Evolutionary conservation across 2,888 invertebrate species (phyloP).

Genomic region (Holacanthella duospinosa): DNA sequence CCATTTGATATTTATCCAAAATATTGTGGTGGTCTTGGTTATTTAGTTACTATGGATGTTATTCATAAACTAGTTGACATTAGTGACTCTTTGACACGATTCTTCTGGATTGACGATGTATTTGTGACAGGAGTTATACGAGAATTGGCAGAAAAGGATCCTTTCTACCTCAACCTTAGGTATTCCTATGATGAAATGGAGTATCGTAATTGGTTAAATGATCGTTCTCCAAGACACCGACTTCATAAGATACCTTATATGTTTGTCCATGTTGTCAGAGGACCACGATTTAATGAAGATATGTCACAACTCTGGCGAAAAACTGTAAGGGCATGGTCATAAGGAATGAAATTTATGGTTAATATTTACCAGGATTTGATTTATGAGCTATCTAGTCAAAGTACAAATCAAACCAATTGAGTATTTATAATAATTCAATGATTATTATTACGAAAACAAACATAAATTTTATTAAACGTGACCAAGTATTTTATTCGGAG

Average conservation of each 20-base stretch:
- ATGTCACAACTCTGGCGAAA: conserved; percentile 37
- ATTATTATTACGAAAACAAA: not conserved
- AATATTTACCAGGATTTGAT: not conserved
- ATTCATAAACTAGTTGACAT: conserved; percentile 39
- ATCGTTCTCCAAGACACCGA: conserved; percentile 16
- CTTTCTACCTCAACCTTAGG: conserved; percentile 37
- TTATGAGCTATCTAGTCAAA: not conserved
- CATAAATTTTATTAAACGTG: too few species aligned
- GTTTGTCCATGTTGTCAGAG: conserved; percentile 34
- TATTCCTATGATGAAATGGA: conserved; percentile 35
- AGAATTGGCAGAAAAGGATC: conserved; percentile 33
- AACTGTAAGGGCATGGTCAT: conserved; percentile 32
- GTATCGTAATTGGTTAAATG: conserved; percentile 33
- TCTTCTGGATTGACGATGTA: conserved; percentile 48
- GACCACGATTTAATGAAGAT: conserved; percentile 30
- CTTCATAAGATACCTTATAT: conserved; percentile 33
- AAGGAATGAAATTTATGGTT: not conserved
- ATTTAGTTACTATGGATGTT: conserved; percentile 38
- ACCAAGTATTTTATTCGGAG: too few species aligned
- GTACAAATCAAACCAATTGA: not conserved
- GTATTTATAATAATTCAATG: not conserved
- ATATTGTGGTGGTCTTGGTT: conserved; percentile 40
- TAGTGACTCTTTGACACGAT: conserved; percentile 39
- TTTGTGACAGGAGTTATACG: conserved; percentile 44
- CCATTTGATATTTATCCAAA: conserved; percentile 37